A percentile compares a stretch with the other conserved stretches of the same genome.
These are phyloP conservation scores for Phodopus roborovskii DNA, from an alignment of 2,113 vertebrate species.

Conservation along the genomic window DNA sequence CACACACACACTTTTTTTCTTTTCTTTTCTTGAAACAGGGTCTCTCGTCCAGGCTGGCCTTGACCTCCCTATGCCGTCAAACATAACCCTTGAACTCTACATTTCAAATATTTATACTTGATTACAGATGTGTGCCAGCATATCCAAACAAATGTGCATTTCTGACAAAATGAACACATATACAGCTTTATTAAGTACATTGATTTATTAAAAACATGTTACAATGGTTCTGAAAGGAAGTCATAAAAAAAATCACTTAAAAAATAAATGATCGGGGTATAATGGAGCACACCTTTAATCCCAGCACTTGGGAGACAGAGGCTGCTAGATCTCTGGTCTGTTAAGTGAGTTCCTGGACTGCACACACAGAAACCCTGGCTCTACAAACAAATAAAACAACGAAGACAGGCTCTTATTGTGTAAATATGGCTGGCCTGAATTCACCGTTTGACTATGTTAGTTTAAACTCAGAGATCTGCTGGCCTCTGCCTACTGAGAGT, in stretches of 20 bases:
- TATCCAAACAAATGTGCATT: not conserved
- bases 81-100: no score
- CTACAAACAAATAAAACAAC: not conserved
- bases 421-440: not conserved
- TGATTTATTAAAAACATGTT: not conserved
- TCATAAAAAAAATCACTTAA: not conserved
- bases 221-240: not conserved
- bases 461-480: no score
- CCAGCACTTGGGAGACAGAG: no score
- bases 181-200: not conserved
- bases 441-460: not conserved
- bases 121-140: not conserved
- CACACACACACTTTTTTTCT: not conserved
- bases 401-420: not conserved
- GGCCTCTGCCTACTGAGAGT: no score
- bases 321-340: not conserved
- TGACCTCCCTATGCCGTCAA: not conserved
- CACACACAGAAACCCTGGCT: no score
- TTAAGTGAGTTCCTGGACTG: not conserved
- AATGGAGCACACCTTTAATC: not conserved
- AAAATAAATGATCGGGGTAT: not conserved
- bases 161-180: conserved; percentile 11
- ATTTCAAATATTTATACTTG: not conserved
- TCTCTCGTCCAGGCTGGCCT: not conserved
- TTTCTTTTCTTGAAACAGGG: not conserved